phyloP scores from a whole-genome alignment of 2,888 invertebrate genomes.

The Lycia hirtaria region DNA sequence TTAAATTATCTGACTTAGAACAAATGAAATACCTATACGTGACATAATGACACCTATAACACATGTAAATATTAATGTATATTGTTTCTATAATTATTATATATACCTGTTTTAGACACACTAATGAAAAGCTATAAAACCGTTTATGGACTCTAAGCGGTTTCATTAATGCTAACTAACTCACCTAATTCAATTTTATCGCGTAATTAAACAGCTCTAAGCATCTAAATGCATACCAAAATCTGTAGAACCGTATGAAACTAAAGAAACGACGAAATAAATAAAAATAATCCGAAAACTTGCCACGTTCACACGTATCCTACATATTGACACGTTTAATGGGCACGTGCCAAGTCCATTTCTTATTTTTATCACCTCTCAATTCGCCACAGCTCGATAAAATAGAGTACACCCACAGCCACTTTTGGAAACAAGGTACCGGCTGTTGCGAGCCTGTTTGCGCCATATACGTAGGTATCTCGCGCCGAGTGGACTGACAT shows the following conservation, averaged over 20 bases:
- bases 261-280: conserved; percentile 4
- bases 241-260: too few relatives aligned
- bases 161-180: too few relatives aligned
- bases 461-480: conserved; percentile 24
- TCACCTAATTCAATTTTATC: too few relatives aligned
- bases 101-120: too few relatives aligned
- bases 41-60: too few relatives aligned
- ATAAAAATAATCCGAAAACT: not conserved
- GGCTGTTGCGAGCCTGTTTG: conserved; percentile 21
- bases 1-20: too few relatives aligned
- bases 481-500: conserved; percentile 27
- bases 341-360: conserved; percentile 15
- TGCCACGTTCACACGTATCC: conserved; percentile 11
- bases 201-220: too few relatives aligned
- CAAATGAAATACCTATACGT: too few relatives aligned
- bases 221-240: not conserved
- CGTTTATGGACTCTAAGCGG: too few relatives aligned
- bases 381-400: conserved; percentile 23
- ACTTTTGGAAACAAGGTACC: conserved; percentile 26
- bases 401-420: conserved; percentile 18
- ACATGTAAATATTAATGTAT: too few relatives aligned
- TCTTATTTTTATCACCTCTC: conserved; percentile 30
- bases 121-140: too few relatives aligned
- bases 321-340: conserved; percentile 11
- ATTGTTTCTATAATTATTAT: too few relatives aligned